Percentiles rank a stretch among this genome's conserved stretches.
phyloP scores from a whole-genome alignment of 2,113 vertebrate genomes.

The Gobiocypris rarus region DNA sequence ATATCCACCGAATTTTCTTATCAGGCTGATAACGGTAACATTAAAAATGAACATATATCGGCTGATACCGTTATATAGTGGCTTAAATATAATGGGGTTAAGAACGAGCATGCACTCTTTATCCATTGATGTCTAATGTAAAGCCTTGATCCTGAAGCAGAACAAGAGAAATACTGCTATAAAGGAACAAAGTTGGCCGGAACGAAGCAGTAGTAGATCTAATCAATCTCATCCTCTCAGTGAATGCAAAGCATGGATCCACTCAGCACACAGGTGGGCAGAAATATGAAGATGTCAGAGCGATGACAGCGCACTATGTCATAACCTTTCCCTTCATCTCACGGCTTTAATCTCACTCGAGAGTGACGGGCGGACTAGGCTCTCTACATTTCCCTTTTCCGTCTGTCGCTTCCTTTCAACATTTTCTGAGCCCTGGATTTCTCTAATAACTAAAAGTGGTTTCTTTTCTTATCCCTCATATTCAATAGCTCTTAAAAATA shows the following conservation, averaged over 20 bases:
- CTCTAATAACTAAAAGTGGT: constrained; percentile 62
- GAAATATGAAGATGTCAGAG: constrained; percentile 65
- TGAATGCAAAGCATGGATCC: not conserved
- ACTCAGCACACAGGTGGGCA: constrained; percentile 46
- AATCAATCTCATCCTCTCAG: constrained; percentile 10
- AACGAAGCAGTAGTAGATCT: not conserved
- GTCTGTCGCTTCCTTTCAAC: constrained; percentile 3
- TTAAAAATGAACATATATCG: too few relatives aligned
- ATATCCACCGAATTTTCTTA: too few relatives aligned
- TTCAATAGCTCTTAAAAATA: constrained; percentile 43
- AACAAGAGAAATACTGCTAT: not conserved
- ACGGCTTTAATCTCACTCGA: constrained; percentile 62
- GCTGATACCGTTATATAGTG: too few relatives aligned
- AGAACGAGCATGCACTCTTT: too few relatives aligned
- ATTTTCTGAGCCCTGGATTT: constrained; percentile 35
- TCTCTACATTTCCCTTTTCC: not conserved
- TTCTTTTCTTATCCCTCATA: constrained; percentile 62
- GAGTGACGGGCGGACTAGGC: constrained; percentile 63
- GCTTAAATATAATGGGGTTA: too few relatives aligned
- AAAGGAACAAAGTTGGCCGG: not conserved
- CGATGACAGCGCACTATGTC: constrained; percentile 65
- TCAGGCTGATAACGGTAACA: too few relatives aligned
- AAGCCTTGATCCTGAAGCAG: not conserved
- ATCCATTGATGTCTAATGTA: not conserved
- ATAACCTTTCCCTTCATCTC: constrained; percentile 54